Evolutionary conservation across 2,113 vertebrate genomes (phyloP).

Genomic region (Chloropsis hardwickii): DNA sequence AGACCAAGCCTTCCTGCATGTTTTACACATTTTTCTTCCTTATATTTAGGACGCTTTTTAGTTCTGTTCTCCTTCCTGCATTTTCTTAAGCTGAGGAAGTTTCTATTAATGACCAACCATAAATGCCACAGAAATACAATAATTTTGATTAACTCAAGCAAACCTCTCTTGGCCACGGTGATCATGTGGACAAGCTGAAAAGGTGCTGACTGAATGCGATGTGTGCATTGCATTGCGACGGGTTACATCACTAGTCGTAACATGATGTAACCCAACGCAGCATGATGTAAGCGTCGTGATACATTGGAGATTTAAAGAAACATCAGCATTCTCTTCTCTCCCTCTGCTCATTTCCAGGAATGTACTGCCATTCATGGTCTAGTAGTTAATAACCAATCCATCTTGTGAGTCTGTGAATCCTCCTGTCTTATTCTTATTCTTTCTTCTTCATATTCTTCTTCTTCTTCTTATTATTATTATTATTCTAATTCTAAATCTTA

Average conservation of each 20-base stretch:
- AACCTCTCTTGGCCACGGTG: background rate
- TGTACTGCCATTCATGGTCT: background rate
- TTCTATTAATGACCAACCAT: background rate
- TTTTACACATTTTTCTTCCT: background rate
- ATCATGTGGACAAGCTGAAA: background rate
- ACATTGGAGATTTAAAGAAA: slow-evolving; percentile 46
- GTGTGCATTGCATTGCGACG: slow-evolving; percentile 64
- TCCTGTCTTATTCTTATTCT: background rate
- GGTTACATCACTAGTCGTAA: slow-evolving; percentile 53
- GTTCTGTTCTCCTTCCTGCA: background rate
- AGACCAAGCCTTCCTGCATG: background rate
- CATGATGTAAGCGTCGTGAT: slow-evolving; percentile 57
- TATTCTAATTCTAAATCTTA: background rate
- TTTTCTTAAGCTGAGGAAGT: background rate
- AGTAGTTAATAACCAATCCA: background rate
- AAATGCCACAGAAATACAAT: background rate
- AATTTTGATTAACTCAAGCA: background rate
- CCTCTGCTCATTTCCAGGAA: background rate
- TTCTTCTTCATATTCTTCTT: background rate
- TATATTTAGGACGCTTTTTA: background rate
- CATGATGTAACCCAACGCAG: slow-evolving; percentile 56
- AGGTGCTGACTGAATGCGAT: slow-evolving; percentile 8
- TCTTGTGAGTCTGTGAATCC: background rate
- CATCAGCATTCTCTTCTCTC: background rate
- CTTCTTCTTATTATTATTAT: background rate